A percentile compares a stretch with the other conserved stretches of the same genome.
phyloP scores from a whole-genome alignment of 2,888 invertebrate genomes.

The Spodoptera picta region DNA sequence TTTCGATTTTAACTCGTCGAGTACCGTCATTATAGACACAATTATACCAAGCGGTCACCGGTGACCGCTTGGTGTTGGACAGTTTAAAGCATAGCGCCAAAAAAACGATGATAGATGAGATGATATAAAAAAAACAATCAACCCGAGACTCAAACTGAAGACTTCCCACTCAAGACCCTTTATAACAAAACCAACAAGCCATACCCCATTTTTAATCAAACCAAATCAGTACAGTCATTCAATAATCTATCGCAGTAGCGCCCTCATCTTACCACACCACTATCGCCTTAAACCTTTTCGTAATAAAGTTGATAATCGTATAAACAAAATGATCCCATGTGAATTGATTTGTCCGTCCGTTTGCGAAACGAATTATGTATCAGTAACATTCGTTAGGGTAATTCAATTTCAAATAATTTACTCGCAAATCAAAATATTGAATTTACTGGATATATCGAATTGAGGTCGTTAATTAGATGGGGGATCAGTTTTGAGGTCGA shows the following conservation, averaged over 20 bases:
- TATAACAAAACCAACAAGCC: slow-evolving; percentile 1
- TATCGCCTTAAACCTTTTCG: accelerated
- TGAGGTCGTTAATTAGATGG: neutral
- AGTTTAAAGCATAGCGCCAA: too few relatives aligned
- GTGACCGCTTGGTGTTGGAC: too few relatives aligned
- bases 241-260: slow-evolving; percentile 12
- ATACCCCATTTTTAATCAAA: slow-evolving; percentile 28
- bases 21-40: too few relatives aligned
- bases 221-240: slow-evolving; percentile 29
- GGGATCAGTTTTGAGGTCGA: neutral
- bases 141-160: too few relatives aligned
- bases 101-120: too few relatives aligned
- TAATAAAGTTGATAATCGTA: slow-evolving; percentile 11
- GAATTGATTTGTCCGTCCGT: slow-evolving; percentile 71
- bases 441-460: slow-evolving; percentile 6
- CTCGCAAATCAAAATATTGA: slow-evolving; percentile 37
- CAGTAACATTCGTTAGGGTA: slow-evolving; percentile 68
- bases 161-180: slow-evolving; percentile 2
- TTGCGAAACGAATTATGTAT: slow-evolving; percentile 71
- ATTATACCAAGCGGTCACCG: too few relatives aligned
- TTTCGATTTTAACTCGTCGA: too few relatives aligned
- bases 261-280: neutral
- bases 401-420: slow-evolving; percentile 58
- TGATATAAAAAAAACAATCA: too few relatives aligned
- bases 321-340: slow-evolving; percentile 27